Evolutionary conservation across 2,797 vertebrate species (phyloP), one percentile per base, ranked within the genome.

Genomic region (Sus cebifrons): DNA sequence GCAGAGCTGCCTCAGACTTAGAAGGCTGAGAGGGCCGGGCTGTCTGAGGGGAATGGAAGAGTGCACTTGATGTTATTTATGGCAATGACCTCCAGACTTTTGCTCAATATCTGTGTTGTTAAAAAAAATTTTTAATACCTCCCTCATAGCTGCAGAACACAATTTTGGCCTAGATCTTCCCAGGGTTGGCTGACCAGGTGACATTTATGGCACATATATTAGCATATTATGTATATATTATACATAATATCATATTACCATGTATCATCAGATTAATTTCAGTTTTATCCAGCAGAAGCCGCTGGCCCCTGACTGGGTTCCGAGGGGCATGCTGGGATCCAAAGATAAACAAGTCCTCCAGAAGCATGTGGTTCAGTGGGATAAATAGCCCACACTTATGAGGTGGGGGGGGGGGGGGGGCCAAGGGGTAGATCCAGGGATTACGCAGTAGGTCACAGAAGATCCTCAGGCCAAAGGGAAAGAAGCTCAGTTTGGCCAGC

Each of bases 131-230:
- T 91, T n/a, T 87, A 77, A 86, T 25, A 67, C 17, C 73, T 62
- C 77, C 8, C 25, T 86, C 23, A 52, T 52, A 77, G 65, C 5
- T 14, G 2, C 25, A 92, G 25, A 70, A 77, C 56, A 92, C 29
- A 64, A 75, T 82, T 86, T 70, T 44, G 74, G 82, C 62, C 27
- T 77, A 58, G 52, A 56, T 81, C 78, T 94, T 92, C 77, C 67
- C 49, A 21, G 36, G 77, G 15, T 54, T 70, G 49, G 29, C 36
- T 92, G 49, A 60, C 1, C 6, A 67, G 56, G 49, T 70, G 40
- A 65, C 14, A 1, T 60, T 32, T 78, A 56, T 15, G 75, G 52
- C 12, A 23, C 52, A 14, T 52, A 56, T 56, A 78, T 49, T 49
- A 49, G 6, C 44, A 49, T 49, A 49, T 49, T 49, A 49, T 49